Percentiles rank a stretch among this genome's conserved stretches.
Conservation (phyloP, 2,888 invertebrate genomes). For the Meta bourneti region DNA sequence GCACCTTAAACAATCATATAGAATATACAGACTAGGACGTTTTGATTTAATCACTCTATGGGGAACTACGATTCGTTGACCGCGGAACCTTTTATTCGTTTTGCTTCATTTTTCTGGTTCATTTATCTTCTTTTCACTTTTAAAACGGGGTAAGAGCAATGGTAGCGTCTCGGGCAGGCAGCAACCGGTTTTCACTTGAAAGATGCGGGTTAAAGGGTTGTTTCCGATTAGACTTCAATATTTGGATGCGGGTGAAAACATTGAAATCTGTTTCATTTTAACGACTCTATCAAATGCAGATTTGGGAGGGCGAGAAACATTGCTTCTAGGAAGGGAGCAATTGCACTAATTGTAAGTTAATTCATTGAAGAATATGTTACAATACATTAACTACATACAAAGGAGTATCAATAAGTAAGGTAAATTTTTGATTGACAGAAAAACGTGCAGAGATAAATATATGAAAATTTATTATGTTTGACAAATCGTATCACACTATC, state of each 20-base stretch:
- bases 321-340: background rate
- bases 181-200: background rate
- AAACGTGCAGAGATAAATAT: too few relatives aligned
- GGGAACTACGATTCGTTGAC: constrained; percentile 40
- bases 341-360: background rate
- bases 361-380: too few relatives aligned
- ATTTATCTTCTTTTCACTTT: constrained; percentile 22
- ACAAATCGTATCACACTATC: too few relatives aligned
- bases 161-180: background rate
- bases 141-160: background rate
- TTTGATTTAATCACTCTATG: constrained; percentile 2
- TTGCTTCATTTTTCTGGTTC: constrained; percentile 14
- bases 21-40: background rate
- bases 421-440: too few relatives aligned
- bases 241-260: too few relatives aligned
- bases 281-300: background rate
- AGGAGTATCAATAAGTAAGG: too few relatives aligned
- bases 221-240: background rate
- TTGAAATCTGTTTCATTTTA: background rate
- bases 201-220: background rate
- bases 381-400: too few relatives aligned
- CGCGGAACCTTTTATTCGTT: constrained; percentile 17
- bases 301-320: background rate
- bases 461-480: too few relatives aligned
- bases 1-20: constrained; percentile 22